These are phyloP conservation scores for Phylloscopus trochiloides DNA, from an alignment of 2,113 vertebrate species.

Conservation along the genomic window DNA sequence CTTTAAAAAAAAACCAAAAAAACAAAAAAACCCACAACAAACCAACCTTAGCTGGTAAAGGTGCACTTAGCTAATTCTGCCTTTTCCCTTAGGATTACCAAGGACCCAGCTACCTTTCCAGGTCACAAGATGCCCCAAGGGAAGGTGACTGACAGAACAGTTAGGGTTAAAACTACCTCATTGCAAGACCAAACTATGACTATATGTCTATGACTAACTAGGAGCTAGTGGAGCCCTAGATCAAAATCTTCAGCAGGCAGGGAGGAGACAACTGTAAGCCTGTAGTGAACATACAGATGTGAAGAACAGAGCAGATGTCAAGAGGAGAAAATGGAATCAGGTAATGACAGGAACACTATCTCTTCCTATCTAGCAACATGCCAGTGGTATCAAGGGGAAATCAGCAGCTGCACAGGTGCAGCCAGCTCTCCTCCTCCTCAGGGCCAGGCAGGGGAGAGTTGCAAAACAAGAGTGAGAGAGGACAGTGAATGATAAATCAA, in stretches of 20 bases:
- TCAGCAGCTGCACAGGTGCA: neutral
- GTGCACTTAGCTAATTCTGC: neutral
- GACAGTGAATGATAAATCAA: neutral
- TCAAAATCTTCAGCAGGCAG: neutral
- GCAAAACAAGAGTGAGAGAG: neutral
- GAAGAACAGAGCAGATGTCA: neutral
- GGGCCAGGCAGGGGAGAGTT: neutral
- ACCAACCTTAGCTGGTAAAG: neutral
- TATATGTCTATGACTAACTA: neutral
- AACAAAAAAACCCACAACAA: neutral
- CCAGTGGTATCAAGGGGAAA: neutral
- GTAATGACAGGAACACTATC: neutral
- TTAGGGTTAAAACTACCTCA: neutral
- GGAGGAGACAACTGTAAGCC: neutral
- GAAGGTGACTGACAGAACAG: neutral
- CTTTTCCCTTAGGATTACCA: neutral
- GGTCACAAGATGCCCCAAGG: neutral
- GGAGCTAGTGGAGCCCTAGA: neutral
- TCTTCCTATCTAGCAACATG: neutral
- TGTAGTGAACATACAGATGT: accelerated
- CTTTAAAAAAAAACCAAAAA: accelerated
- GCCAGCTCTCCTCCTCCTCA: neutral
- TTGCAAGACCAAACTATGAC: neutral
- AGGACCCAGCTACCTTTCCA: neutral
- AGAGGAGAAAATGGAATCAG: neutral